phyloP scores from a whole-genome alignment of 2,888 invertebrate species.

The Drosophila neonasuta region DNA sequence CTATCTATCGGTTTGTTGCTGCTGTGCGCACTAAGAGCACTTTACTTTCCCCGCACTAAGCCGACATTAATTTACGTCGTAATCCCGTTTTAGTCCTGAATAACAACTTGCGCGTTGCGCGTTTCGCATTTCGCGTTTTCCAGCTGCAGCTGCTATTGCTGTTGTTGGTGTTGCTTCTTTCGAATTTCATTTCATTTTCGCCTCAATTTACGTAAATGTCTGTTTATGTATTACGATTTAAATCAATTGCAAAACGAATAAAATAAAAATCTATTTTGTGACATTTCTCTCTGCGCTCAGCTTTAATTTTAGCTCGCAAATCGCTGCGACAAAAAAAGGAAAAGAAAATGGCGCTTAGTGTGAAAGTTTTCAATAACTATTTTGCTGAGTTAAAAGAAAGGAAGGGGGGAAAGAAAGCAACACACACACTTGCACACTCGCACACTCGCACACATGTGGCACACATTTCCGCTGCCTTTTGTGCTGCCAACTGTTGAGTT shows the following conservation, averaged over 20 bases:
- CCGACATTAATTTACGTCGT: constrained; percentile 35
- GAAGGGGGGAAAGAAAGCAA: not conserved
- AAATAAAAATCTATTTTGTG: constrained; percentile 1
- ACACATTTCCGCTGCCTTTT: constrained; percentile 37
- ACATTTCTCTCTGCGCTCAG: not conserved
- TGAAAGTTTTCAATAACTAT: constrained; percentile 2
- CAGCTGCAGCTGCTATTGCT: too few species aligned
- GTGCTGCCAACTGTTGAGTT: constrained; percentile 64
- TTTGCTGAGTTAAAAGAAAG: too few species aligned
- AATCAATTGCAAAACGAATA: not conserved
- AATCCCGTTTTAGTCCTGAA: constrained; percentile 20
- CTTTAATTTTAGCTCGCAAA: constrained; percentile 5
- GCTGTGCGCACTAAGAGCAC: not conserved
- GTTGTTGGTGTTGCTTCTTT: not conserved
- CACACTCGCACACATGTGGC: not conserved
- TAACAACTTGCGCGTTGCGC: constrained; percentile 19
- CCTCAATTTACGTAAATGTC: not conserved
- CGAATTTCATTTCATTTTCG: not conserved
- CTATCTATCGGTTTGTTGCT: not conserved
- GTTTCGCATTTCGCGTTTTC: not conserved
- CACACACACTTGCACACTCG: not conserved
- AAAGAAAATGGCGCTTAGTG: not conserved
- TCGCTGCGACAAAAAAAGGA: not conserved
- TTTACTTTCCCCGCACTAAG: constrained; percentile 17
- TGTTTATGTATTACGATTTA: not conserved